Base-by-base conservation (phyloP, 2,113 vertebrate genomes). In the Dolichallabes microphthalmus region DNA sequence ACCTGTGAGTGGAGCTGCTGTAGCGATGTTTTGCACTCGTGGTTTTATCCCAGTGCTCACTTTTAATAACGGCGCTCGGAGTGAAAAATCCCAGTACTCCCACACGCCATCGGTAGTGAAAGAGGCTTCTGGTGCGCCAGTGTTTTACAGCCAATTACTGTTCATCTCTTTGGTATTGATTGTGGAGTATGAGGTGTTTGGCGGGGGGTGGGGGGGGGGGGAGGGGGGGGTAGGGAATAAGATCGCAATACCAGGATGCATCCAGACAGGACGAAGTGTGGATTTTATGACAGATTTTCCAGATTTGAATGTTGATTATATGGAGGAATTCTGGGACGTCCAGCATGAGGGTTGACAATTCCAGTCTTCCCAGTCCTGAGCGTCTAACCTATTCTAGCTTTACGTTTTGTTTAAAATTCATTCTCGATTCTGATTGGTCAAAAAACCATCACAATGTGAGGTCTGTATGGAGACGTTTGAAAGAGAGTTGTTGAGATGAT, bases 1-100 rank as follows among this genome's bases (percentile, higher is more conserved):
- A 83, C 86, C 86, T 85, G 86, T 89, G 83, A 87, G 91, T 91
- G 88, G 88, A 93, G 92, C 91, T 88, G 87, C 89, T 88, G 89
- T 81, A 80, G 87, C 80, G 90, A 89, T 22, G 85, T 85, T 35
- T 35, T 85, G 88, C 85, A 85, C 86, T 88, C 58, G 85, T 84
- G 91, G 87, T 75, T 71, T 63, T 30, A 69, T 50, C 76, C 73
- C 63, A 68, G 9, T 32, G 22, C 63, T 27, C 53, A 3, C 76
- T 85, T 80, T 80, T 69, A 69, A 60, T 80, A 85, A 55, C 76
- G 15, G 73, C 57, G 55, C 61, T 75, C 55, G 19, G 81, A 83
- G 57, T 80, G 64, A 87, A 87, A 45, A 82, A 86, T 80, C 81
- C 85, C 87, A 35, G 32, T 75, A 80, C 74, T 79, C 82, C 88